Evolutionary conservation across 1,140 invertebrate species (phyloP), one percentile per base, ranked within the genome.

Genomic region (Zaprionus tsacasi): DNA sequence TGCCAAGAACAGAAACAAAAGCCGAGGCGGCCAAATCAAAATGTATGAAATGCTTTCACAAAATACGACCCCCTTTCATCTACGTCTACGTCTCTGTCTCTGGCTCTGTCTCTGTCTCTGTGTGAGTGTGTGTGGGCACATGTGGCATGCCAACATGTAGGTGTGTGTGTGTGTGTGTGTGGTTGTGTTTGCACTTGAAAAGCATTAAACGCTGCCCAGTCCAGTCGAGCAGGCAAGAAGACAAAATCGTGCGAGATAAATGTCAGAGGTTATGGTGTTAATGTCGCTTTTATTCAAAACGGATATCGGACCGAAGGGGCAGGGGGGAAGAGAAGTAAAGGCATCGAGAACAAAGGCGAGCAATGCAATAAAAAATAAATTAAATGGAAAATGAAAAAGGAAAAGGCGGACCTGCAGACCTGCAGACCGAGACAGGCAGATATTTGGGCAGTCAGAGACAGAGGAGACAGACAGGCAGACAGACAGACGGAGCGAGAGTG

Each of bases 261-360:
- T 88, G 85, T 89, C 85, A 88, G 72, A 88, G 85, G 85, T 88
- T 88, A 85, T 85, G 85, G 81, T 85, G 85, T 88, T 88, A 88
- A 88, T 88, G 81, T 89, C 78, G 85, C 85, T 83, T 89, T 88
- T 88, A 88, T 88, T 89, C 80, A 85, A 88, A 88, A 79, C 85
- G 85, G 85, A 89, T 85, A 88, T 89, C 81, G 75, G 76, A 45
- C 65, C 63, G 59, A 3, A 48, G 68, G 12, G 38, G 35, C 36
- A 40, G 21, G 10, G 40, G 43, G 8, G 13, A 30, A 30, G 43
- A 12, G 15, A 45, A 21, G 21, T 1, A 21, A 2, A 58, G 25
- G 40, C 27, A 38, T 11, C 17, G 54, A 79, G 75, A 89, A 89
- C 86, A 89, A 83, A 88, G 78, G 66, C 68, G 52, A 72, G 48